Base-by-base conservation (phyloP, 2,888 invertebrate species). In the Drymonia ruficornis region DNA sequence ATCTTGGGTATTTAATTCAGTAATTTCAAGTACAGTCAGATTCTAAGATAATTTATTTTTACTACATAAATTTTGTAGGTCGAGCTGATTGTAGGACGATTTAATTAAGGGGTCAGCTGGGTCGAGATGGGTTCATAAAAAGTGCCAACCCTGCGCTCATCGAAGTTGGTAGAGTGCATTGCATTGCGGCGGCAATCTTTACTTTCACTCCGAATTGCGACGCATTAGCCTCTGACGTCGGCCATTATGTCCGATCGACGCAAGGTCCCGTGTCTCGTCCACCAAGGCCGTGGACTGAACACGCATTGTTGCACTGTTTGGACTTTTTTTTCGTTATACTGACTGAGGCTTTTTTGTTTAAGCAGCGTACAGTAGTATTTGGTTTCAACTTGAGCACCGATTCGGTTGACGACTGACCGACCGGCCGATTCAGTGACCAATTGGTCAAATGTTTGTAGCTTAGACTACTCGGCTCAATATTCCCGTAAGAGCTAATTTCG, bases 201-300 rank as follows among this genome's bases (percentile, higher is more conserved):
- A 73, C 74, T 74, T 74, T 74, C 75, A 69, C 74, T 74, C 58
- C 54, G 55, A 48, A 62, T 56, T 60, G 60, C 55, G 64, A 42
- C 55, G 62, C 62, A 49, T 55, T 58, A 60, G 60, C 67, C 48
- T 59, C 56, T 67, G 69, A 71, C 74, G 74, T 77, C 73, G 74
- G 53, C 70, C 52, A 67, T 70, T 71, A 73, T 72, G 57, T 60
- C 63, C 64, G 54, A 65, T 66, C 74, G 76, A 78, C 80, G 62
- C 85, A 84, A 85, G 84, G 84, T 80, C 77, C 77, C 53, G 60
- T 70, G 61, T 72, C 73, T 74, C 68, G 73, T 49, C 59, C 59
- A 49, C 68, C 83, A 84, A 85, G 84, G 84, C 71, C 83, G 74
- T 46, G 59, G 54, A 55, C 58, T 65, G 72, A 78, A 70, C 80